Base-by-base conservation (phyloP, 2,888 invertebrate genomes). In the Dioctria linearis region DNA sequence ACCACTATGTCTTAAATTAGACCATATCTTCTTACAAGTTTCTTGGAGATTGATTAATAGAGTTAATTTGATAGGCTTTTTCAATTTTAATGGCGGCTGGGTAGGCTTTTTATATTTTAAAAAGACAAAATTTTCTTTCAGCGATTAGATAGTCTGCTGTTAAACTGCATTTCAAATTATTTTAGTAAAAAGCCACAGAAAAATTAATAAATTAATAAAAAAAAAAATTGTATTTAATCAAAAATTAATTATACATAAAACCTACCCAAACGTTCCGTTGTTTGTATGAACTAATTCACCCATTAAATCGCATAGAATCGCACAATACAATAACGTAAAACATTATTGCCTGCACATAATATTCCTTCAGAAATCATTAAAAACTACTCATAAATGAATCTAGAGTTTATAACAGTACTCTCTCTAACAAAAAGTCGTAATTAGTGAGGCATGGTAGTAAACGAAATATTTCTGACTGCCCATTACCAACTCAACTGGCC, bases 401-500 rank as follows among this genome's bases (percentile, higher is more conserved):
- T 40, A 59, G 42, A 75, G 61, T 51, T 39, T 71, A 46, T 75
- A 75, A 75, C 75, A 75, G 75, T 75, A 75, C 46, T 37, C 25
- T 37, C 25, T 25, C 11, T 9, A 61, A 75, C 75, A 75, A 75
- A 73, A 75, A 75, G 75, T 37, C 75, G 43, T 61, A 75, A 75
- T 51, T 75, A 80, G 71, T 80, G 71, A 71, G 51, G 49, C 71
- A 51, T 66, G 63, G 75, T 57, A 42, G 39, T 73, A 73, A 75
- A 65, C 75, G 80, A 46, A 80, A 80, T 54, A 73, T 73, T 63
- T 80, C 67, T 67, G 73, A 61, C 75, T 39, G 42, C 51, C 75
- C 59, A 73, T 80, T 80, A 80, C 65, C 59, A 65, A 59, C 59
- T 75, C 42, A 42, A 40, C 75, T 59, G 43, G 61, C 57, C 25